Base-by-base conservation (phyloP, 2,888 invertebrate species). In the Andricus quercusramuli region DNA sequence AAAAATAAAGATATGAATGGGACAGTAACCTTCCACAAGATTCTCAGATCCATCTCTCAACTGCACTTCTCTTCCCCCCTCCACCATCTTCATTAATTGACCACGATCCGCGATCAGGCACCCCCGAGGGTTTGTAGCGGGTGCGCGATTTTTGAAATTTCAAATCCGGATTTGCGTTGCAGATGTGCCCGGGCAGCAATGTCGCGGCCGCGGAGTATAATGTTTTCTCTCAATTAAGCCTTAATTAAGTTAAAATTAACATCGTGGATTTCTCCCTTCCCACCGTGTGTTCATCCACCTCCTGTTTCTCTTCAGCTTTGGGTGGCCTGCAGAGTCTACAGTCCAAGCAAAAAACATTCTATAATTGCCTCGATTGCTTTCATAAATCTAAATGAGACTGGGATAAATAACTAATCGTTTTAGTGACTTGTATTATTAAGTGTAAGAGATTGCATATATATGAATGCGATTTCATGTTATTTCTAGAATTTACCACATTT, bases 191-290 rank as follows among this genome's bases (percentile, higher is more conserved):
- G 85, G 86, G 87, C 87, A 89, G 90, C 92, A 91, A 90, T 91
- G 92, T 91, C 82, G 83, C 84, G 84, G 82, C 83, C 83, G 83
- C 84, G 83, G 86, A 90, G 92, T 90, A 92, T 91, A 92, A 92
- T 92, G 92, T 93, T 93, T 92, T 91, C 91, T 92, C 92, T 92
- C 92, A 93, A 93, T 93, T 93, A 93, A 93, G 92, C 92, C 92
- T 93, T 93, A 93, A 93, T 93, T 93, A 92, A 92, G 92, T 92
- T 92, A 92, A 92, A 92, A 92, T 92, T 92, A 92, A 92, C 92
- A 92, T 92, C 92, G 90, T 89, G 91, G 89, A 91, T 90, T 90
- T 90, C 91, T 88, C 88, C 89, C 88, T 85, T 85, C 89, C 87
- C 86, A 83, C 83, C 86, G 83, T 82, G 82, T 85, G 84, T 80